phyloP scores from a whole-genome alignment of 2,113 vertebrate genomes.

The Takifugu flavidus region DNA sequence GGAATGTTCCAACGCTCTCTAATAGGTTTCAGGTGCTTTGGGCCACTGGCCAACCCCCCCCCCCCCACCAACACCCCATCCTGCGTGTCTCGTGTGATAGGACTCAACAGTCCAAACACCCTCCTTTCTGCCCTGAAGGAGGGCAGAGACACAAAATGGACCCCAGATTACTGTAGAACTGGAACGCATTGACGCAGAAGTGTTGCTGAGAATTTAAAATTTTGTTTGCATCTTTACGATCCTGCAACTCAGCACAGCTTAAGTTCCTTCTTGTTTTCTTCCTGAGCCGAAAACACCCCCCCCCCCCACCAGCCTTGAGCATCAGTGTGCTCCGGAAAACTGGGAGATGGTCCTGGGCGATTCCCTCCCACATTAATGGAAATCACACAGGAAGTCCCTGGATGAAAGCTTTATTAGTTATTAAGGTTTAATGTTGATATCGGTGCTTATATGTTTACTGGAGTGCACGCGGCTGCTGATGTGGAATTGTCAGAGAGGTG shows the following conservation, averaged over 20 bases:
- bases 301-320: slow-evolving; percentile 51
- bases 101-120: slow-evolving; percentile 51
- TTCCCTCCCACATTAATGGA: slow-evolving; percentile 67
- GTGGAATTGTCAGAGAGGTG: slow-evolving; percentile 67
- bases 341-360: slow-evolving; percentile 66
- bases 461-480: slow-evolving; percentile 56
- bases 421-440: slow-evolving; percentile 75
- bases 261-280: slow-evolving; percentile 56
- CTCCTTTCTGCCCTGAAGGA: slow-evolving; percentile 51
- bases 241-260: slow-evolving; percentile 40
- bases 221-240: slow-evolving; percentile 25
- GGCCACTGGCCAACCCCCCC: slow-evolving; percentile 65
- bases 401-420: slow-evolving; percentile 73
- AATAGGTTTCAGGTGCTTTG: slow-evolving; percentile 80
- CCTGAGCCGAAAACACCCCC: slow-evolving; percentile 28
- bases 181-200: slow-evolving; percentile 3
- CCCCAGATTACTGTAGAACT: slow-evolving; percentile 15
- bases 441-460: slow-evolving; percentile 67
- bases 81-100: slow-evolving; percentile 57
- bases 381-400: slow-evolving; percentile 73
- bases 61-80: slow-evolving; percentile 43
- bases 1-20: slow-evolving; percentile 78
- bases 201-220: slow-evolving; percentile 15
- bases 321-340: slow-evolving; percentile 68
- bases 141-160: slow-evolving; percentile 30